These are phyloP conservation scores for Huso huso DNA, from an alignment of 2,797 vertebrate genomes.

Conservation along the genomic window DNA sequence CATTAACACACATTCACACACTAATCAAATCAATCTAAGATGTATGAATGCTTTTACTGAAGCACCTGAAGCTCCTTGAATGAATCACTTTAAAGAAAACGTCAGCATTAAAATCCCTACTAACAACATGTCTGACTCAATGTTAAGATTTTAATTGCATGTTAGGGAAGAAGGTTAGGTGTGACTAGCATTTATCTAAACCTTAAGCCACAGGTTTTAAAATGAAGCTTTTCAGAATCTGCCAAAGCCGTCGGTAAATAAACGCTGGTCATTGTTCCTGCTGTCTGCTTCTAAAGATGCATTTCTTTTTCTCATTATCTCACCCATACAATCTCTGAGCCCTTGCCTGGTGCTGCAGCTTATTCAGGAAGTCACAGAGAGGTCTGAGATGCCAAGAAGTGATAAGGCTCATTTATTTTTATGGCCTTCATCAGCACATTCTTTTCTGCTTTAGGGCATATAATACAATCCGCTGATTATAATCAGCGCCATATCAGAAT, in stretches of 20 bases:
- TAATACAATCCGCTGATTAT: conserved; percentile 82
- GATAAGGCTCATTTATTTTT: conserved; percentile 93
- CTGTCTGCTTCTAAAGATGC: conserved; percentile 59
- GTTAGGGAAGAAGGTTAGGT: conserved; percentile 47
- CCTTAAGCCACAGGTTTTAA: conserved; percentile 46
- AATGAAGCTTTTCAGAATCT: conserved; percentile 51
- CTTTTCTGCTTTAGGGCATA: conserved; percentile 69
- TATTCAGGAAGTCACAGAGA: conserved; percentile 72
- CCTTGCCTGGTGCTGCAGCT: conserved; percentile 74
- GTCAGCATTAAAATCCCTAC: no score
- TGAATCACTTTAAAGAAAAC: no score
- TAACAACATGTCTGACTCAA: neutral
- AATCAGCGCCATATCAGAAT: conserved; percentile 74
- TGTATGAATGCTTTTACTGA: no score
- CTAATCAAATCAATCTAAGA: no score
- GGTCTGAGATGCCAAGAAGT: conserved; percentile 82
- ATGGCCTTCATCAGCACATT: conserved; percentile 85
- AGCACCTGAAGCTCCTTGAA: no score
- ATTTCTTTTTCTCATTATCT: conserved; percentile 82
- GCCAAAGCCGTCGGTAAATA: conserved; percentile 45
- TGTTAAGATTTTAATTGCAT: conserved; percentile 15
- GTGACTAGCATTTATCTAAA: conserved; percentile 52
- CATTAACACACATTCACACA: no score
- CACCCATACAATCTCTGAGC: conserved; percentile 55
- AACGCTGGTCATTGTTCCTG: conserved; percentile 58